phyloP scores from a whole-genome alignment of 2,113 vertebrate species.

The Calidris pygmaea region DNA sequence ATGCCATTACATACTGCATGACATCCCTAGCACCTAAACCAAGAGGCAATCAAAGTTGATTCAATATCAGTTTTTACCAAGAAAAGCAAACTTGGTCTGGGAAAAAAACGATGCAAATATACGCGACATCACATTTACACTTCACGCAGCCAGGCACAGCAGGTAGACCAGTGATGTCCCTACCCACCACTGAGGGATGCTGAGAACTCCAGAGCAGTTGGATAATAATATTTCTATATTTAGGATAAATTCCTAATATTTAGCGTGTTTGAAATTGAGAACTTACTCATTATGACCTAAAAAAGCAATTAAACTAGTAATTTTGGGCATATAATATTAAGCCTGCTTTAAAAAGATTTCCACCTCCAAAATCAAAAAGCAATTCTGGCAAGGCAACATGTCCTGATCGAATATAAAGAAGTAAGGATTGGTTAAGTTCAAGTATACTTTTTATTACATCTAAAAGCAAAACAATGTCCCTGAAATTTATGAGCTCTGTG shows the following conservation, averaged over 20 bases:
- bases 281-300: background rate
- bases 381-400: slow-evolving; percentile 1
- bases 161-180: background rate
- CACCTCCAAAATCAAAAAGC: background rate
- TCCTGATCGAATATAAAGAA: slow-evolving; percentile 20
- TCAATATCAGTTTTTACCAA: background rate
- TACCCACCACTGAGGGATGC: background rate
- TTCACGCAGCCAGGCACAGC: background rate
- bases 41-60: background rate
- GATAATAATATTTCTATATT: background rate
- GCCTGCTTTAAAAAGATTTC: background rate
- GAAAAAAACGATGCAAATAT: background rate
- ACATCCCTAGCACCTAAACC: too few relatives aligned
- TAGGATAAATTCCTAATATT: background rate
- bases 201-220: background rate
- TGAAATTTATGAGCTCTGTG: background rate
- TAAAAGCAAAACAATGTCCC: slow-evolving; percentile 19
- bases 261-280: background rate
- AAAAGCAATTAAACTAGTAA: background rate
- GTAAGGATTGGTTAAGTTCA: slow-evolving; percentile 1
- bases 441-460: background rate
- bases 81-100: background rate
- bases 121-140: background rate
- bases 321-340: background rate
- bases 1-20: background rate